phyloP scores from a whole-genome alignment of 2,797 vertebrate species.

The Furcifer pardalis region DNA sequence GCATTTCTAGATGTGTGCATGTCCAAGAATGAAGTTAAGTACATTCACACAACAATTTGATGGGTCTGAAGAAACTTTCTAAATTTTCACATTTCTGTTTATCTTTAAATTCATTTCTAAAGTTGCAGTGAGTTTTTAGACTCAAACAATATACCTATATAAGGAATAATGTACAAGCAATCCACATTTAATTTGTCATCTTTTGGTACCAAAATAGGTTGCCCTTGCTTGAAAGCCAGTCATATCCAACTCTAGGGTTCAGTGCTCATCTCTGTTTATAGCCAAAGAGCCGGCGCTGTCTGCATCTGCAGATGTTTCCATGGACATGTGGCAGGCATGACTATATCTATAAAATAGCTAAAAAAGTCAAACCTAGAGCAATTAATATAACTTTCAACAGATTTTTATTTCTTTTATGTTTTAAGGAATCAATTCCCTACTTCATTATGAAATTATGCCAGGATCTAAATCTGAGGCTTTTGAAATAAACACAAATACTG shows the following conservation, averaged over 20 bases:
- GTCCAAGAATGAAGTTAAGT: background rate
- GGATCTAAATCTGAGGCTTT: slow-evolving; percentile 84
- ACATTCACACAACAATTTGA: background rate
- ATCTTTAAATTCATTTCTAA: background rate
- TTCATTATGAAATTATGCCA: slow-evolving; percentile 81
- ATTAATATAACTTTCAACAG: slow-evolving; percentile 20
- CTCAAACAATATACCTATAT: background rate
- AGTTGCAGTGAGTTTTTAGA: background rate
- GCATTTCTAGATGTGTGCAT: too few relatives aligned
- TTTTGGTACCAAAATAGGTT: background rate
- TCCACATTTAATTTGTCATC: slow-evolving; percentile 34
- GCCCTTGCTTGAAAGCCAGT: too few relatives aligned
- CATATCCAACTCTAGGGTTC: too few relatives aligned
- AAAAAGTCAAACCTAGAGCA: background rate
- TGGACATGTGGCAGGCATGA: too few relatives aligned
- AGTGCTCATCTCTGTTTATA: too few relatives aligned
- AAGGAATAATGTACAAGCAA: slow-evolving; percentile 16
- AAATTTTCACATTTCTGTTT: background rate
- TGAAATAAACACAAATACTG: slow-evolving; percentile 82
- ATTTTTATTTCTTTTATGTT: slow-evolving; percentile 48
- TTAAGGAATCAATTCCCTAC: slow-evolving; percentile 77
- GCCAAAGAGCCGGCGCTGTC: too few relatives aligned
- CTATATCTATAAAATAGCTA: background rate
- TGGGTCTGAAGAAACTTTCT: background rate
- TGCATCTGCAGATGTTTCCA: too few relatives aligned